A percentile compares a stretch with the other conserved stretches of the same genome.
phyloP scores from a whole-genome alignment of 2,113 vertebrate species.

The Trinectes maculatus region DNA sequence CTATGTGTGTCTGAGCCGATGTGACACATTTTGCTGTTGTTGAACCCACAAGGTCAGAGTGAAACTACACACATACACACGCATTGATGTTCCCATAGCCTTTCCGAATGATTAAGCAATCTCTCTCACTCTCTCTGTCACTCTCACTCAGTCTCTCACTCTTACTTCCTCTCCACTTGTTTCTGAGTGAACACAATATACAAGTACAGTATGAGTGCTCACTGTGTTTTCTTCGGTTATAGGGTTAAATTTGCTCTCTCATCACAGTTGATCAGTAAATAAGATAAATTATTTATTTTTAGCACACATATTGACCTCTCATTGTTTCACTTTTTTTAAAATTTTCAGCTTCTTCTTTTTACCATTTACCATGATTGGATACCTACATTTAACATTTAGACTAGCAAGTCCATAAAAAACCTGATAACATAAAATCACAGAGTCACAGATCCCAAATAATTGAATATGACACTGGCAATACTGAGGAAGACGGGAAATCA shows the following conservation, averaged over 20 bases:
- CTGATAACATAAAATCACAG: background rate
- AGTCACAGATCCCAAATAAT: background rate
- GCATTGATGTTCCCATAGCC: conserved; percentile 78
- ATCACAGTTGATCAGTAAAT: too few relatives aligned
- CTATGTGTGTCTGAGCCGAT: conserved; percentile 43
- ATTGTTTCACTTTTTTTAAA: too few relatives aligned
- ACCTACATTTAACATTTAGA: too few relatives aligned
- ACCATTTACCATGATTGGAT: too few relatives aligned
- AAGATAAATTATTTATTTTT: too few relatives aligned
- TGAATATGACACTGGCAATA: background rate
- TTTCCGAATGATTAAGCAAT: conserved; percentile 82
- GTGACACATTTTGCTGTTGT: conserved; percentile 54
- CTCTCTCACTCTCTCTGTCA: conserved; percentile 54
- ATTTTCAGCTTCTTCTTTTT: too few relatives aligned
- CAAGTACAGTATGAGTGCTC: too few relatives aligned
- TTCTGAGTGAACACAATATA: too few relatives aligned
- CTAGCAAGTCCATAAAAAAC: too few relatives aligned
- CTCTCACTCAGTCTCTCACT: conserved; percentile 42
- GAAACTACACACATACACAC: conserved; percentile 55
- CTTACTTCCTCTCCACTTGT: conserved; percentile 33
- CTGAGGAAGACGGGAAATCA: background rate
- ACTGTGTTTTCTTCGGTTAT: too few relatives aligned
- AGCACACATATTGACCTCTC: too few relatives aligned
- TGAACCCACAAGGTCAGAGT: conserved; percentile 52
- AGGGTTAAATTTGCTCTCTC: too few relatives aligned